A percentile compares a stretch with the other conserved stretches of the same genome.
phyloP scores from a whole-genome alignment of 2,888 invertebrate genomes.

The Ligdia adustata region DNA sequence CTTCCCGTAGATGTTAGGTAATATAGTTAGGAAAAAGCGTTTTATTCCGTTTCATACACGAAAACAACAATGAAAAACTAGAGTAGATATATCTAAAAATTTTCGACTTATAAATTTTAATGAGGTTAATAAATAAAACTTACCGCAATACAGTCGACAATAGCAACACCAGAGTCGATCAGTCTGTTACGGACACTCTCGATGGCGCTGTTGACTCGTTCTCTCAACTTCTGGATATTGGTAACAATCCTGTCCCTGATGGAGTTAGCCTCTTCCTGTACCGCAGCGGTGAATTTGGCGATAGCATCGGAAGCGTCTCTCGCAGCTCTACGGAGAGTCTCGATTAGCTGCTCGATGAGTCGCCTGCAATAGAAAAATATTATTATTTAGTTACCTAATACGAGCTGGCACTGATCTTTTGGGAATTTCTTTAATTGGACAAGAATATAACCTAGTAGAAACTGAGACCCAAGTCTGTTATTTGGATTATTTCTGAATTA shows the following conservation, averaged over 20 bases:
- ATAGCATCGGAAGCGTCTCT: slow-evolving; percentile 58
- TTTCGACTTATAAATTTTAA: no score
- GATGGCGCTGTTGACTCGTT: slow-evolving; percentile 51
- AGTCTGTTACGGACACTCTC: slow-evolving; percentile 52
- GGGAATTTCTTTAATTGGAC: no score
- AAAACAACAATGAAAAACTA: no score
- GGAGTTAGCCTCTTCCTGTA: slow-evolving; percentile 50
- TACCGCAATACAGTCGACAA: slow-evolving; percentile 63
- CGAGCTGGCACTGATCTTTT: no score
- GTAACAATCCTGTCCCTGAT: slow-evolving; percentile 46
- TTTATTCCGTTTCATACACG: no score
- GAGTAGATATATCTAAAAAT: no score
- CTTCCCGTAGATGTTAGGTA: no score
- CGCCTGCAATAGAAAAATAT: slow-evolving; percentile 51
- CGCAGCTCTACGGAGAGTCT: slow-evolving; percentile 54
- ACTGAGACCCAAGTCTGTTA: no score
- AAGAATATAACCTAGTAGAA: no score
- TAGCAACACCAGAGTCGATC: slow-evolving; percentile 47
- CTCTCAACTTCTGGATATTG: slow-evolving; percentile 53
- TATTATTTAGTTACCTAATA: no score
- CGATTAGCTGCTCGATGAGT: slow-evolving; percentile 57
- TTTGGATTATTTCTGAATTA: no score
- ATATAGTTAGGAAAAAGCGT: no score
- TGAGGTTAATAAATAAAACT: slow-evolving; percentile 37
- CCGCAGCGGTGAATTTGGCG: slow-evolving; percentile 48